Evolutionary conservation across 2,888 invertebrate genomes (phyloP).

Genomic region (Scrobipalpa atriplicella): DNA sequence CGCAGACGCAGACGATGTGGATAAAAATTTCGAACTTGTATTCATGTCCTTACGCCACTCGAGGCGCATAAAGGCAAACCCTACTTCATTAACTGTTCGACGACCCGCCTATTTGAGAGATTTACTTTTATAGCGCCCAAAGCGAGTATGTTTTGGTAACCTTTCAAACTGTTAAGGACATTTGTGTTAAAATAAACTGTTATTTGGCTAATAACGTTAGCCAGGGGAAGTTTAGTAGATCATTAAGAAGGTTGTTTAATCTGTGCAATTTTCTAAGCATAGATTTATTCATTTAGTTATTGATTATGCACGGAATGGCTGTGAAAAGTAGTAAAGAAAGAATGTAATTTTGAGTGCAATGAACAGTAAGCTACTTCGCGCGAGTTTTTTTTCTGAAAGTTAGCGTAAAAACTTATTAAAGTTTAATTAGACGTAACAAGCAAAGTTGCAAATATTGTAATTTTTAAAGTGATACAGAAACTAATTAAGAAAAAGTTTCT

Average conservation of each 20-base stretch:
- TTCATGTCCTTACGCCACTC: constrained; percentile 10
- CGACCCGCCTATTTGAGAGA: constrained; percentile 51
- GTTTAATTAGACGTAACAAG: neutral
- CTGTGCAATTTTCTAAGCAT: too few relatives aligned
- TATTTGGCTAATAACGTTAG: constrained; percentile 43
- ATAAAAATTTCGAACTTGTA: neutral
- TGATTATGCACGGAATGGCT: too few relatives aligned
- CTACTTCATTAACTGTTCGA: constrained; percentile 62
- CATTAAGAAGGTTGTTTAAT: neutral
- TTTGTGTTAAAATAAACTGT: constrained; percentile 37
- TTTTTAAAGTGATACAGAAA: neutral
- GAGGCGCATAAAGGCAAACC: constrained; percentile 31
- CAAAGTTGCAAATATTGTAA: neutral
- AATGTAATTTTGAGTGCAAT: too few relatives aligned
- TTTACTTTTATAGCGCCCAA: constrained; percentile 53
- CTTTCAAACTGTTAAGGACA: constrained; percentile 47
- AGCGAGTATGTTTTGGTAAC: constrained; percentile 39
- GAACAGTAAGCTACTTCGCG: neutral
- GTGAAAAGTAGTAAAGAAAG: too few relatives aligned
- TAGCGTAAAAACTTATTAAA: neutral
- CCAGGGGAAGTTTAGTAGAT: neutral
- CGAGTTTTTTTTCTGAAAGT: neutral
- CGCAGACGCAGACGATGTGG: neutral
- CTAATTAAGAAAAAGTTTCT: constrained; percentile 9
- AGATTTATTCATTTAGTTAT: too few relatives aligned